Evolutionary conservation across 2,888 invertebrate species (phyloP).

Genomic region (Megalurothrips usitatus): DNA sequence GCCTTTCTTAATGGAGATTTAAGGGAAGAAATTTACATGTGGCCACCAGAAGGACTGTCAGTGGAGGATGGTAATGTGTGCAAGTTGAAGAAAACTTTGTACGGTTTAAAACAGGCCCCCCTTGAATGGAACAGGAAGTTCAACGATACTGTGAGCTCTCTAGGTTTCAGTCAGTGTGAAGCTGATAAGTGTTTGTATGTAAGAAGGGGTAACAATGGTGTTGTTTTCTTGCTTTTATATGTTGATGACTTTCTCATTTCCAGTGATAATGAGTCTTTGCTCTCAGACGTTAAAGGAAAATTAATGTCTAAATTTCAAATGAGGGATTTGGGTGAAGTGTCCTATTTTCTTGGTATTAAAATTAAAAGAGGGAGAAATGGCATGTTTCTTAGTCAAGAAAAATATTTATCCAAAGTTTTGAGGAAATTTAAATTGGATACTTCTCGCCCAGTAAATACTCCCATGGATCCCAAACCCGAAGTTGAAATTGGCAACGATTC

Average conservation of each 20-base stretch:
- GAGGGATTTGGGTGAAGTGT: conserved; percentile 32
- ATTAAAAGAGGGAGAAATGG: conserved; percentile 35
- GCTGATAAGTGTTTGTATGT: conserved; percentile 42
- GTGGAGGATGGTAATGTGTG: conserved; percentile 38
- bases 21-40: conserved; percentile 40
- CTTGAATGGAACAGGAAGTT: conserved; percentile 43
- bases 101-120: conserved; percentile 44
- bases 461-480: too few species aligned
- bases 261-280: too few species aligned
- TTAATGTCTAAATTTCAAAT: conserved; percentile 36
- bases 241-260: conserved; percentile 40
- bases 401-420: conserved; percentile 33
- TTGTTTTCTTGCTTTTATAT: conserved; percentile 40
- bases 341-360: conserved; percentile 38
- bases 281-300: conserved; percentile 34
- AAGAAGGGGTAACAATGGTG: conserved; percentile 32
- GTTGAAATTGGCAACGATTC: too few species aligned
- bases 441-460: too few species aligned
- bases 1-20: conserved; percentile 41
- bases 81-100: conserved; percentile 42
- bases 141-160: conserved; percentile 38
- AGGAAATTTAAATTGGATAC: too few species aligned
- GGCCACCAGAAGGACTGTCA: conserved; percentile 36
- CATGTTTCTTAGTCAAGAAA: conserved; percentile 33
- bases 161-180: conserved; percentile 39